Base-by-base conservation (phyloP, 2,113 vertebrate species). In the Prochilodus magdalenae region DNA sequence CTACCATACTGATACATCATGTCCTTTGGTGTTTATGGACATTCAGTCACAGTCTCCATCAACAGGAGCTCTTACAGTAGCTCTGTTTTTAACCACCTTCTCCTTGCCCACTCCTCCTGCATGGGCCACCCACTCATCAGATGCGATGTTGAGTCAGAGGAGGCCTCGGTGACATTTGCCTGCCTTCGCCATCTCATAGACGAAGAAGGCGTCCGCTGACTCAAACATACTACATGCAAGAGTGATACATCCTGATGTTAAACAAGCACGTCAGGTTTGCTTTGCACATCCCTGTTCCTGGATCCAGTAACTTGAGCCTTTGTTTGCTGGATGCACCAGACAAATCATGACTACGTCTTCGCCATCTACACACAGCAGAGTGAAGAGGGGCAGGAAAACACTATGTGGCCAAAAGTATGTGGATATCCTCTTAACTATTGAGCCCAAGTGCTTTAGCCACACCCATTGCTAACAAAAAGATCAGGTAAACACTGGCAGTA, bases 101-200 rank as follows among this genome's bases (percentile, higher is more conserved):
- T 26, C 76, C 20, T n/a, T n/a, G 24, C 57, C 57, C 13, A 24
- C 57, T 26, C 57, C 57, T 60, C n/a, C 55, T n/a, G 24, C 24
- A 30, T 15, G 0, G 11, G 36, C n/a, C 63, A 27, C 65, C 15
- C 8, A 57, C 76, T 36, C 29, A 26, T 60, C 69, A 73, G 67
- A 72, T 80, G 78, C 16, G 18, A 49, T 30, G 78, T 33, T 72
- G 67, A 59, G 33, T 80, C 55, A 71, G 53, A 71, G 55, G 11
- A 18, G 33, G 33, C 66, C 53, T 47, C 30, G 6, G 76, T 33
- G 63, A 36, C 47, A 44, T 49, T 33, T 11, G 26, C 30, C 24
- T 3, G 18, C 55, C 67, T 71, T 40, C 20, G 26, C 66, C 49
- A 27, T n/a, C 30, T 13, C 10, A 69, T 20, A 67, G 16, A 67